phyloP scores from a whole-genome alignment of 2,888 invertebrate genomes.

The Onchidella celtica region DNA sequence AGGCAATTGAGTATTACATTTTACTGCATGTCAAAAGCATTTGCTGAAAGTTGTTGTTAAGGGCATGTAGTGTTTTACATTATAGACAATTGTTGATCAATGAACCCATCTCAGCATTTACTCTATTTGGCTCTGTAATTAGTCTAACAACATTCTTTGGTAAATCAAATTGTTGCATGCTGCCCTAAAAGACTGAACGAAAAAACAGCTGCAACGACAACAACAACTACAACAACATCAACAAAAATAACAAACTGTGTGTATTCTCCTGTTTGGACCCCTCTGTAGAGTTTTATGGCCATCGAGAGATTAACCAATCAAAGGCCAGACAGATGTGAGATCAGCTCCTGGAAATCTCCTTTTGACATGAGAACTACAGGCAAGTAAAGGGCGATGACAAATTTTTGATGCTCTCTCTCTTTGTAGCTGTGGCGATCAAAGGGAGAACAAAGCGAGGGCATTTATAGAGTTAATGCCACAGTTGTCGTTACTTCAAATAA shows the following conservation, averaged over 20 bases:
- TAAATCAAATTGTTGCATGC: background rate
- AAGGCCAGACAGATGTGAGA: background rate
- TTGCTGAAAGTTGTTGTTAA: background rate
- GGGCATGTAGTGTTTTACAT: too few species aligned
- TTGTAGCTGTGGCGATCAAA: slow-evolving; percentile 3
- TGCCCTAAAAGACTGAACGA: background rate
- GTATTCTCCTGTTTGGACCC: background rate
- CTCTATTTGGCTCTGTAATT: too few species aligned
- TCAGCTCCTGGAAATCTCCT: background rate
- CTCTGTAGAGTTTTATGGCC: background rate
- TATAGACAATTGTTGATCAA: too few species aligned
- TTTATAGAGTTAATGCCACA: background rate
- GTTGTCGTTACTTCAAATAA: slow-evolving; percentile 1
- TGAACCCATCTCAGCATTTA: too few species aligned
- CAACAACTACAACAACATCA: background rate
- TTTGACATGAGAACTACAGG: background rate
- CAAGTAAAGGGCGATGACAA: background rate
- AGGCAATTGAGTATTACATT: too few species aligned
- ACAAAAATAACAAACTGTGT: background rate
- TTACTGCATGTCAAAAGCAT: too few species aligned
- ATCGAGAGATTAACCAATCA: slow-evolving; percentile 4
- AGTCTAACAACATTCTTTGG: too few species aligned
- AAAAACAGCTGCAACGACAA: background rate
- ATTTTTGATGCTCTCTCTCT: background rate
- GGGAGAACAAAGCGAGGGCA: slow-evolving; percentile 7